Evolutionary conservation across 2,113 vertebrate genomes (phyloP).

Genomic region (Narcine bancroftii): DNA sequence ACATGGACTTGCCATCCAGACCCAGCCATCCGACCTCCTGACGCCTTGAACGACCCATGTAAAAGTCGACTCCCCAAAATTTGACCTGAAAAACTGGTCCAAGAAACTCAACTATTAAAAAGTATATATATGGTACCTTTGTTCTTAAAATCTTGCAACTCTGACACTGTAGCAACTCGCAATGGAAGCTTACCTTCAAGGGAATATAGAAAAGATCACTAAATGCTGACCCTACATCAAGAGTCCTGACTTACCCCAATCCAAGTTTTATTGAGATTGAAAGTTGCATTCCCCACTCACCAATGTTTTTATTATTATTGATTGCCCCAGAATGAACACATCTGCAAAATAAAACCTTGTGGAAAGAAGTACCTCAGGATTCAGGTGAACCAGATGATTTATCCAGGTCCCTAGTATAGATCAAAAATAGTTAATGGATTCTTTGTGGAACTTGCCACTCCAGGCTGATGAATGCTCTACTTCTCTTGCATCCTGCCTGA

Average conservation of each 20-base stretch:
- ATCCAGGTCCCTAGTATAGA: background rate
- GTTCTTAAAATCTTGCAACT: no score
- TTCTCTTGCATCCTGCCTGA: background rate
- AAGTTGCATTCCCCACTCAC: background rate
- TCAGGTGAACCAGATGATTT: background rate
- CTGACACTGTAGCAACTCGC: no score
- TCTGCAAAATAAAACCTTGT: background rate
- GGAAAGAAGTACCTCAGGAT: background rate
- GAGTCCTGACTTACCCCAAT: background rate
- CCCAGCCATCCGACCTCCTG: no score
- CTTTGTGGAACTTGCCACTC: background rate
- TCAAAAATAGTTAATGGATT: background rate
- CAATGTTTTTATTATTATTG: background rate
- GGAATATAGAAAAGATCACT: no score
- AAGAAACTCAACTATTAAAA: no score
- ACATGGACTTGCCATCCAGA: no score
- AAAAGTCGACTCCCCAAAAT: no score
- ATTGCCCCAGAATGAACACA: background rate
- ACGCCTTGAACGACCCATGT: no score
- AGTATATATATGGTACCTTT: no score
- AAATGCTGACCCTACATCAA: background rate
- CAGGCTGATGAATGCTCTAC: background rate
- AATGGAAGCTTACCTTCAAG: no score
- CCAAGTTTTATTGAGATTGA: background rate
- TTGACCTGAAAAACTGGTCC: no score